A percentile compares a stretch with the other conserved stretches of the same genome.
Evolutionary conservation across 2,113 vertebrate species (phyloP).

Genomic region (Leptocoma aspasia): DNA sequence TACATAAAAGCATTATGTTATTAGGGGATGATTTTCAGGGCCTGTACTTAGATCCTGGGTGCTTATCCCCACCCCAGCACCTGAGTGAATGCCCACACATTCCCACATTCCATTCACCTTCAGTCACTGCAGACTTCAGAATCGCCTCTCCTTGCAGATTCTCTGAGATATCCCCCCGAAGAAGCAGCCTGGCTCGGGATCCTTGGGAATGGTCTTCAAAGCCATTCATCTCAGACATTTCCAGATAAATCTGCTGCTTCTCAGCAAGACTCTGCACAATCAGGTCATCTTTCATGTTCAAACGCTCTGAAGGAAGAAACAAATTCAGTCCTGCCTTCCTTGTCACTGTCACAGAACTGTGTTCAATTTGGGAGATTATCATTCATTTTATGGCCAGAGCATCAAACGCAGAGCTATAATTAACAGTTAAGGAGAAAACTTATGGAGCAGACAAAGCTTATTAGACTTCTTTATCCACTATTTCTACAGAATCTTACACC

Average conservation of each 20-base stretch:
- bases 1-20: neutral
- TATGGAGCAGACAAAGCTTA: neutral
- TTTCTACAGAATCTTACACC: neutral
- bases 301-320: conserved; percentile 72
- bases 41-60: neutral
- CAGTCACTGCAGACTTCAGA: conserved; percentile 85
- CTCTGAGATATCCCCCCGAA: conserved; percentile 79
- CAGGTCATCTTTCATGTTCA: conserved; percentile 81
- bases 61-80: neutral
- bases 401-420: neutral
- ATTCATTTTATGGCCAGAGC: neutral
- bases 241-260: conserved; percentile 90
- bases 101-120: conserved; percentile 72
- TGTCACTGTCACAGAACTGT: neutral
- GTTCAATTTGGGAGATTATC: neutral
- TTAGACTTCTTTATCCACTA: neutral
- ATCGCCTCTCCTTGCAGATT: conserved; percentile 85
- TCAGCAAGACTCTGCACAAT: conserved; percentile 82
- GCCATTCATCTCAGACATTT: conserved; percentile 81
- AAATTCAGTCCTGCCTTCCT: neutral
- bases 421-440: neutral
- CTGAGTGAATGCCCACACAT: neutral
- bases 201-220: conserved; percentile 72
- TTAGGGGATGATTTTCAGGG: neutral
- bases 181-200: conserved; percentile 63